phyloP scores from a whole-genome alignment of 1,140 invertebrate genomes.

The Cephus cinctus region DNA sequence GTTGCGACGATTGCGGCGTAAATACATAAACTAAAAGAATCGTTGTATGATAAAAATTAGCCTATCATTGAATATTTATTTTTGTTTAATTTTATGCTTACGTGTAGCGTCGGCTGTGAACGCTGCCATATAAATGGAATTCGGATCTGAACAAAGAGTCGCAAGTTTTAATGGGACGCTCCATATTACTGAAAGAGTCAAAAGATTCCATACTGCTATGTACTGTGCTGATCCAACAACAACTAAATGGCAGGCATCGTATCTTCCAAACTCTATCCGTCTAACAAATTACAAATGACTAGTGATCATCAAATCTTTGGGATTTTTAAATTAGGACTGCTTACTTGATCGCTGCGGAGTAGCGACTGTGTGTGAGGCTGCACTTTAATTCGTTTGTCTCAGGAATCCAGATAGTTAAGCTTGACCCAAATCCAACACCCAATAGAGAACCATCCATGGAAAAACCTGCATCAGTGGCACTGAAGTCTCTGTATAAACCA shows the following conservation, averaged over 20 bases:
- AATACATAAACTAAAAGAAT: conserved; percentile 61
- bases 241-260: conserved; percentile 65
- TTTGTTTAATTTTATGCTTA: conserved; percentile 36
- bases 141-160: conserved; percentile 60
- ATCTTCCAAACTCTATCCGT: conserved; percentile 65
- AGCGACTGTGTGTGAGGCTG: conserved; percentile 41
- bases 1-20: conserved; percentile 57
- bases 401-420: conserved; percentile 70
- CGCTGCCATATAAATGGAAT: conserved; percentile 65
- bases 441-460: conserved; percentile 76
- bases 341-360: conserved; percentile 45
- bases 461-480: conserved; percentile 62
- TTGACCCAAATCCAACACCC: conserved; percentile 68
- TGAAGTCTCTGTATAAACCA: conserved; percentile 64
- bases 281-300: conserved; percentile 35
- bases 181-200: conserved; percentile 64
- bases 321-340: conserved; percentile 8
- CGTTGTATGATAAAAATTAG: conserved; percentile 6
- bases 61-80: neutral
- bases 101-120: conserved; percentile 64
- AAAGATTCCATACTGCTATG: conserved; percentile 71
- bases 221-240: conserved; percentile 59
- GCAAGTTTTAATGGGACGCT: conserved; percentile 58
- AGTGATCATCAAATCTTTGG: neutral
- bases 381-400: conserved; percentile 59